A percentile compares a stretch with the other conserved stretches of the same genome.
These are phyloP conservation scores for Aurelia coerulea DNA, from an alignment of 30 jellyfish, hydroid and myxozoan genomes.

Conservation along the genomic window DNA sequence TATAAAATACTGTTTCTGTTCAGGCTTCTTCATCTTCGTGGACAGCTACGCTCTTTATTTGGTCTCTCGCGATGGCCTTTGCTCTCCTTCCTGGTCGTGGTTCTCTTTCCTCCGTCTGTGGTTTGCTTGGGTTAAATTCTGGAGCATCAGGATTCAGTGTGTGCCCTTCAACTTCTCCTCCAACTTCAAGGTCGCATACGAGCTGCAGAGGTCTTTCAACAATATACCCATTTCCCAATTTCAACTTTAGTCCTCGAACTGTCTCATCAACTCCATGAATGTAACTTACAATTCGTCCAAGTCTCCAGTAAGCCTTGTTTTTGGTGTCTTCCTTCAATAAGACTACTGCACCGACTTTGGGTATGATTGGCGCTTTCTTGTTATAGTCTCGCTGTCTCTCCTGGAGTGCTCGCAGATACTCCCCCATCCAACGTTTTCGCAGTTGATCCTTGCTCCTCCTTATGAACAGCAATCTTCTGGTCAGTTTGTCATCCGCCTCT, in stretches of 20 bases:
- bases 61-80: no score
- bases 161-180: not conserved
- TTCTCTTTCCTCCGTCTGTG: no score
- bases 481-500: not conserved
- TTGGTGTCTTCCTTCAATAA: not conserved
- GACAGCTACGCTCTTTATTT: no score
- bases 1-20: no score
- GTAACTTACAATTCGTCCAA: not conserved
- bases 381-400: no score
- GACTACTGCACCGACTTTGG: not conserved
- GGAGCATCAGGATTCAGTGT: not conserved
- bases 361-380: not conserved
- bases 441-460: constrained; percentile 2
- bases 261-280: no score
- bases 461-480: not conserved
- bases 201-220: no score
- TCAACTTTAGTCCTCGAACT: no score
- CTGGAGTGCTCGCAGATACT: no score
- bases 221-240: no score
- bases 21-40: no score
- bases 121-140: not conserved
- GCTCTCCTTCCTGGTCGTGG: no score
- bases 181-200: not conserved
- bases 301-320: not conserved
- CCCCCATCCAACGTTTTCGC: constrained; percentile 6